Evolutionary conservation across 2,888 invertebrate genomes (phyloP).

Genomic region (Calliopum simillimum): DNA sequence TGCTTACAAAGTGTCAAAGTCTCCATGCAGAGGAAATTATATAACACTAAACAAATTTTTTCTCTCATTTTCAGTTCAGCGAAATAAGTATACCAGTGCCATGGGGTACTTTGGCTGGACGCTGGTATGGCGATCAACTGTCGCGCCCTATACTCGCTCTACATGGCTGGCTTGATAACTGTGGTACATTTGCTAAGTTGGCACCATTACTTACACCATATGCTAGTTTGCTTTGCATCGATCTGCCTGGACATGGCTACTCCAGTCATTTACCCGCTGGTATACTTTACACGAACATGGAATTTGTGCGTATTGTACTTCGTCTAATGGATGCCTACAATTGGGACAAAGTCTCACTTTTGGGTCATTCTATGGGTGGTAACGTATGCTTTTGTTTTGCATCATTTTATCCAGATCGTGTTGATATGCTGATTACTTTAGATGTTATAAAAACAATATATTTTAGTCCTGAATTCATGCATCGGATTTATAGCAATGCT

Average conservation of each 20-base stretch:
- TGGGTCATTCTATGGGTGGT: slow-evolving; percentile 79
- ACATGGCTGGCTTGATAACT: slow-evolving; percentile 86
- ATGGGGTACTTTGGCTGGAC: slow-evolving; percentile 77
- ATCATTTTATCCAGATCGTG: slow-evolving; percentile 69
- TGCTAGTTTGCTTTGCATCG: slow-evolving; percentile 72
- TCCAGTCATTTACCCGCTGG: slow-evolving; percentile 78
- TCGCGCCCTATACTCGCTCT: slow-evolving; percentile 76
- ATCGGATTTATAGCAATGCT: slow-evolving; percentile 54
- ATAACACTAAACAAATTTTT: no score
- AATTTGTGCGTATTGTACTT: slow-evolving; percentile 69
- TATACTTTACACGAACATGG: slow-evolving; percentile 62
- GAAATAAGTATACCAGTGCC: slow-evolving; percentile 77
- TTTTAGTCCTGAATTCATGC: slow-evolving; percentile 45
- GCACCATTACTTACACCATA: slow-evolving; percentile 72
- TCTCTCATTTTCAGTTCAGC: slow-evolving; percentile 62
- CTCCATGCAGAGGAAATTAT: no score
- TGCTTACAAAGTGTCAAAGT: no score
- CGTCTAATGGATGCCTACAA: slow-evolving; percentile 73
- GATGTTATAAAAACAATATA: slow-evolving; percentile 57
- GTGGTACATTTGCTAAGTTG: slow-evolving; percentile 78
- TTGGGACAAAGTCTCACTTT: slow-evolving; percentile 76
- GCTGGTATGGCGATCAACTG: slow-evolving; percentile 76
- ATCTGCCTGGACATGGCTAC: slow-evolving; percentile 79
- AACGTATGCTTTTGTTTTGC: slow-evolving; percentile 73
- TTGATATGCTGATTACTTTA: slow-evolving; percentile 63